A percentile compares a stretch with the other conserved stretches of the same genome.
Conservation (phyloP, 2,113 vertebrate species). For the Octodon degus region DNA sequence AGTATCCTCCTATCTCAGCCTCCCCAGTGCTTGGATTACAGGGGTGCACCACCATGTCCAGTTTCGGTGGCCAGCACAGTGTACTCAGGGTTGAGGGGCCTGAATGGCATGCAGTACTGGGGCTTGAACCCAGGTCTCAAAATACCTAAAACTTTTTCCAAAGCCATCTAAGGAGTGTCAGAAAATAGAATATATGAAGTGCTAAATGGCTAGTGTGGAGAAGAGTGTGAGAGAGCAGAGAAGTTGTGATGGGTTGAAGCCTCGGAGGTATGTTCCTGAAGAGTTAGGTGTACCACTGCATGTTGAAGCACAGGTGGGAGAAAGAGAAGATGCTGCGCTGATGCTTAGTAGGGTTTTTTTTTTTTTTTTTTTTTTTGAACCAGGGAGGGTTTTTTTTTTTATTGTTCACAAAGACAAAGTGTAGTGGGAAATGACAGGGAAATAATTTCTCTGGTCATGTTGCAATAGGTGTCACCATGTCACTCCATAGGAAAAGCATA, state of each 20-base stretch:
- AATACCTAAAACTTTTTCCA: not conserved
- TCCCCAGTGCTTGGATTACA: too few species aligned
- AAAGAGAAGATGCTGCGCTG: not conserved
- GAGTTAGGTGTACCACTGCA: fast-evolving
- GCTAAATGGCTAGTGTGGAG: not conserved
- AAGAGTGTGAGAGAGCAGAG: not conserved
- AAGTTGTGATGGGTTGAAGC: fast-evolving
- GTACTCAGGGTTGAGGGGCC: too few species aligned
- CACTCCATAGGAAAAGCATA: not conserved
- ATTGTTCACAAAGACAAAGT: not conserved
- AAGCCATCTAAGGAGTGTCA: not conserved
- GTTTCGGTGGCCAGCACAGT: too few species aligned
- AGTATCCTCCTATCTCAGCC: too few species aligned
- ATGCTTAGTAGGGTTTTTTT: too few species aligned
- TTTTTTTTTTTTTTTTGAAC: too few species aligned
- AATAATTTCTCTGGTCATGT: not conserved
- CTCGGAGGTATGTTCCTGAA: not conserved
- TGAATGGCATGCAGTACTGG: too few species aligned
- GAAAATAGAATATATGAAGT: not conserved
- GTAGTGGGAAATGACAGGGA: too few species aligned
- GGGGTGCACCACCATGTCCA: too few species aligned
- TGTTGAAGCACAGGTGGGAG: not conserved
- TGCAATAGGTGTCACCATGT: not conserved
- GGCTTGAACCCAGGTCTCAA: too few species aligned
- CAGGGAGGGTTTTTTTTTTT: too few species aligned